These are phyloP conservation scores for Gadopsis marmoratus DNA, from an alignment of 2,797 vertebrate genomes.

Conservation along the genomic window DNA sequence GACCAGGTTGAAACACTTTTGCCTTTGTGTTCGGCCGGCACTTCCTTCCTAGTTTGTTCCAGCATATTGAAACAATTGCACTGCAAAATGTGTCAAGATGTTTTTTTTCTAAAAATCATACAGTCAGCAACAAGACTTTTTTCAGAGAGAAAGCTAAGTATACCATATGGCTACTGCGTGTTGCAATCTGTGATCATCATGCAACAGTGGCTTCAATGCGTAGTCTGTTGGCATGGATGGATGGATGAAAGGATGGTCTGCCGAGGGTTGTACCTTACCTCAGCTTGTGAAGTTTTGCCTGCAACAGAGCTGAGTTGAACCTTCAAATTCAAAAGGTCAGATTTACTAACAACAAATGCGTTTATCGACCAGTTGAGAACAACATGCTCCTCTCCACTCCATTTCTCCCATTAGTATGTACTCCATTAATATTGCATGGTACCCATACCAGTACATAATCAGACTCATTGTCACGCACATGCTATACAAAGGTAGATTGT, in stretches of 20 bases:
- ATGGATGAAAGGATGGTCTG: conserved; percentile 26
- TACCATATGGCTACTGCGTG: conserved; percentile 36
- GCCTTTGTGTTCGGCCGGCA: not conserved
- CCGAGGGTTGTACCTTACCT: conserved; percentile 39
- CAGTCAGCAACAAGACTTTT: not conserved
- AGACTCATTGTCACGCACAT: conserved; percentile 15
- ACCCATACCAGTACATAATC: not conserved
- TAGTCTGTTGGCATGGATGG: conserved; percentile 5
- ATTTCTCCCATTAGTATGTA: conserved; percentile 3
- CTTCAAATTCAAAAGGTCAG: not conserved
- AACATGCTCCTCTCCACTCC: not conserved
- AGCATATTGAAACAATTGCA: not conserved
- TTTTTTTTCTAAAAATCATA: not conserved
- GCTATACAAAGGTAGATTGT: conserved; percentile 18
- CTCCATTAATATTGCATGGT: conserved; percentile 4
- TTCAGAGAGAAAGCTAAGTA: not conserved
- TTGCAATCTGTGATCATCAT: conserved; percentile 60
- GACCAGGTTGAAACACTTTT: too few relatives aligned
- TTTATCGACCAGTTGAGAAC: not conserved
- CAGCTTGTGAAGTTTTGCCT: conserved; percentile 27
- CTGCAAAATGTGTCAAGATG: not conserved
- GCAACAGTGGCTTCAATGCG: conserved; percentile 36
- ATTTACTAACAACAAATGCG: conserved; percentile 25
- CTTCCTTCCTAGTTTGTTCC: not conserved
- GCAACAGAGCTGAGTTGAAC: conserved; percentile 3